Evolutionary conservation across 2,113 vertebrate genomes (phyloP), one percentile per base, ranked within the genome.

Genomic region (Nyctereutes procyonoides): DNA sequence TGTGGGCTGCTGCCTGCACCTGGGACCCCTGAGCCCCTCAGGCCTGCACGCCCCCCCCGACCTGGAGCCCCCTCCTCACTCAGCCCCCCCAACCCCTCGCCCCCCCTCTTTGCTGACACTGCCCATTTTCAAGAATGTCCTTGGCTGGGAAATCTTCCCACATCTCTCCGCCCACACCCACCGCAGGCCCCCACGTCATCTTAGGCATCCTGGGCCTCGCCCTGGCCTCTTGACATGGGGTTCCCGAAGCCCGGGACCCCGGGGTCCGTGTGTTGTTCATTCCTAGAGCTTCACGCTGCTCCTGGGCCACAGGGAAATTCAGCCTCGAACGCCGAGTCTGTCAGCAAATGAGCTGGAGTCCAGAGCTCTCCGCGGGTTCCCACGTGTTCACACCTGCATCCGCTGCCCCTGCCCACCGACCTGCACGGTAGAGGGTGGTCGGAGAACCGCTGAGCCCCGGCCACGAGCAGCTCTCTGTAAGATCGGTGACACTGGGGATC

Each of bases 201-300:
- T 48, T 2, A 15, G 53, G 93, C 38, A 63, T 30, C 43, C 9
- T 3, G 3, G 10, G 48, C 16, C 14, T 3, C 63, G 1, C 8
- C 43, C 15, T 14, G 0, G 1, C 13, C 74, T 77, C 35, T 35
- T 30, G 22, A 10, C 13, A 3, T 20, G 30, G 63, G 55, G 35
- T 1, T 11, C 26, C 35, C 17, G 3, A 0, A 1, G 16, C 22
- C 15, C 2, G 20, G 24, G 67, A 16, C 71, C 2, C 0, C 2
- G 0, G 4, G 2, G 2, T 9, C 55, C 4, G 0, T 3, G 26
- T 10, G 43, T 8, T 8, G 11, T 71, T 26, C 10, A 1, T n/a
- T 58, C 77, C 93, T 28, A 7, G 38, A 19, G 15, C 24, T 8
- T 4, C 3, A 1, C 65, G 20, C 16, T 2, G 30, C 3, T 12